Percentiles rank a stretch among this genome's conserved stretches.
Evolutionary conservation across 1,140 invertebrate genomes (phyloP).

Genomic region (Ctenoplectra terminalis): DNA sequence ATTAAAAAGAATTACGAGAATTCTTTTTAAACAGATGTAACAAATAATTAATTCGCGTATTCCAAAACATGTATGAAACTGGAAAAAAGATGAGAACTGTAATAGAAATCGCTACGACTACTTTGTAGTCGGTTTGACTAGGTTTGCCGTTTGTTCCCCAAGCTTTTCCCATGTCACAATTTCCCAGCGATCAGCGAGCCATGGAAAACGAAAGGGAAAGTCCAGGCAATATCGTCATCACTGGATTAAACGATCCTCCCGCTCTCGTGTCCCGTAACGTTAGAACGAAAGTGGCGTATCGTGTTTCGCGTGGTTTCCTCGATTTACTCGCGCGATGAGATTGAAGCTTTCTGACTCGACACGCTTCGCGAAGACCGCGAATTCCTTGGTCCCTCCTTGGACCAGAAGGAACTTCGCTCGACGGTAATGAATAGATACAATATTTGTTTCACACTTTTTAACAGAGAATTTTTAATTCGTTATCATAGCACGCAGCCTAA

Average conservation of each 20-base stretch:
- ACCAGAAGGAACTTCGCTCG: not conserved
- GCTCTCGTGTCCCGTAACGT: constrained; percentile 41
- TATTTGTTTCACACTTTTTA: no score
- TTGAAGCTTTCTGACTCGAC: not conserved
- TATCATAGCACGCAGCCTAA: no score
- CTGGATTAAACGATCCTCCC: constrained; percentile 47
- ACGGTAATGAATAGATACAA: no score
- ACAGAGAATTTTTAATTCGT: no score
- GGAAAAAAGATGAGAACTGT: no score
- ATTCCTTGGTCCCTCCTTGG: not conserved
- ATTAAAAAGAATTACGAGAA: no score
- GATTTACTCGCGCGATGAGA: constrained; percentile 41
- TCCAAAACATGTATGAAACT: no score
- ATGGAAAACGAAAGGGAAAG: constrained; percentile 45
- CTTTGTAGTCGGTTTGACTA: no score
- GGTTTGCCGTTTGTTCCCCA: not conserved
- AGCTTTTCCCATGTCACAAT: not conserved
- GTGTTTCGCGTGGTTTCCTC: constrained; percentile 53
- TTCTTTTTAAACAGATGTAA: no score
- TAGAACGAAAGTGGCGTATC: constrained; percentile 46
- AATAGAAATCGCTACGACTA: no score
- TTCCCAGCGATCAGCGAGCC: constrained; percentile 3
- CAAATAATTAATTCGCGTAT: no score
- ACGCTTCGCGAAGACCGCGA: constrained; percentile 7
- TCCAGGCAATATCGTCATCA: constrained; percentile 18